A percentile compares a stretch with the other conserved stretches of the same genome.
phyloP scores from a whole-genome alignment of 2,888 invertebrate species.

The Cryptops parisi region DNA sequence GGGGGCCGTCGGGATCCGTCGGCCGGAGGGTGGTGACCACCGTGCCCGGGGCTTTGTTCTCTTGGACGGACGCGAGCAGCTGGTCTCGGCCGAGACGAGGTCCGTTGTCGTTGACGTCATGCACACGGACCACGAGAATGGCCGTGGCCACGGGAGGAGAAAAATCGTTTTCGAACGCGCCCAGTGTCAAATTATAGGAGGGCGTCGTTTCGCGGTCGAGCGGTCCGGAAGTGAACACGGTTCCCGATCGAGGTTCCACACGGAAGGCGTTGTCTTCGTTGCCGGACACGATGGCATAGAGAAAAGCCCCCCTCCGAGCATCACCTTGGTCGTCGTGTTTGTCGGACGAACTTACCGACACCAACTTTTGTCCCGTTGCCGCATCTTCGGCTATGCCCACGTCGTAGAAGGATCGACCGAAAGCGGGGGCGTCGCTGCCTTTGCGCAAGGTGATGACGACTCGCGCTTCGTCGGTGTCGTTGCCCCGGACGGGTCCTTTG shows the following conservation, averaged over 20 bases:
- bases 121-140: slow-evolving; percentile 58
- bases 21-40: slow-evolving; percentile 72
- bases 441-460: slow-evolving; percentile 87
- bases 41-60: slow-evolving; percentile 72
- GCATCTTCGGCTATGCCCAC: slow-evolving; percentile 68
- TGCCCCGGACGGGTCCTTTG: slow-evolving; percentile 79
- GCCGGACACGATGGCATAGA: slow-evolving; percentile 73
- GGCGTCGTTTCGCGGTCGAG: slow-evolving; percentile 69
- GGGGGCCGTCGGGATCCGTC: slow-evolving; percentile 73
- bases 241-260: slow-evolving; percentile 70
- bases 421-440: slow-evolving; percentile 91
- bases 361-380: slow-evolving; percentile 52
- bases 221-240: slow-evolving; percentile 53
- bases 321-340: slow-evolving; percentile 82
- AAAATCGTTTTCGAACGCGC: slow-evolving; percentile 73
- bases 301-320: slow-evolving; percentile 83
- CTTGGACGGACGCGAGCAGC: slow-evolving; percentile 60
- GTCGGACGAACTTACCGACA: slow-evolving; percentile 70
- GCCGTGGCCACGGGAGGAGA: slow-evolving; percentile 89
- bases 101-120: slow-evolving; percentile 87
- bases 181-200: slow-evolving; percentile 58
- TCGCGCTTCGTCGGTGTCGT: slow-evolving; percentile 89
- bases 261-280: slow-evolving; percentile 71
- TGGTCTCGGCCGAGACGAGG: slow-evolving; percentile 60
- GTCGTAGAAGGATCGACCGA: slow-evolving; percentile 61